Base-by-base conservation (phyloP, 2,113 vertebrate species). In the Lates calcarifer region DNA sequence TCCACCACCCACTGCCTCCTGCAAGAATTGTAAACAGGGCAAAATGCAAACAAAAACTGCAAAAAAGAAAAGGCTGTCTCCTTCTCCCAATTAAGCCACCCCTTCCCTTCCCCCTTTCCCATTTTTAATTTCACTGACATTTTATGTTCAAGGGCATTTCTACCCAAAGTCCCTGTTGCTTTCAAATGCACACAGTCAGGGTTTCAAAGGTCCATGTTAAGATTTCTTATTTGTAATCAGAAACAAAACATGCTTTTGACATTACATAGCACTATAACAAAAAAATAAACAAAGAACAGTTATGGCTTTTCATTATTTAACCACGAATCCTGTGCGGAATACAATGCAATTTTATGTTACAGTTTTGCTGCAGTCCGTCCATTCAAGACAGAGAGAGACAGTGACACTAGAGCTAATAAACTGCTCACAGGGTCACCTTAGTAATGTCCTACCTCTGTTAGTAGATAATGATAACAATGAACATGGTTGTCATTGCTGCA, bases 121-220 rank as follows among this genome's bases (percentile, higher is more conserved):
- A 28, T 43, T 85, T 90, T 53, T 56, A 37, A 78, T 81, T 87
- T 75, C 64, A 20, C 43, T 74, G 41, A 24, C 66, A 57, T 87
- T 77, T 87, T 15, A 81, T 76, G 28, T 85, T 79, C 56, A 87
- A 81, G 72, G 79, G 0, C 65, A 55, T 84, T 68, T 76, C 29
- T 33, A 17, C 51, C 24, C 57, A 31, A 71, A 61, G 24, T 68
- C 67, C 57, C 64, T 45, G 39, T 47, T 73, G 35, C 41, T 77
- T 73, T 85, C 22, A 73, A 18, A 57, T 41, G 13, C n/a, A 39
- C 17, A 57, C 29, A 58, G 28, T 15, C 37, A 51, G n/a, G 29
- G 29, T 39, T 35, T 51, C 5, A 11, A 20, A 31, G 20, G 13
- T 45, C 22, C 22, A 69, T 37, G 26, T 45, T 58, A 14, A 35